These are phyloP conservation scores for Whitmania pigra DNA, from an alignment of 1,140 invertebrate genomes.

Conservation along the genomic window DNA sequence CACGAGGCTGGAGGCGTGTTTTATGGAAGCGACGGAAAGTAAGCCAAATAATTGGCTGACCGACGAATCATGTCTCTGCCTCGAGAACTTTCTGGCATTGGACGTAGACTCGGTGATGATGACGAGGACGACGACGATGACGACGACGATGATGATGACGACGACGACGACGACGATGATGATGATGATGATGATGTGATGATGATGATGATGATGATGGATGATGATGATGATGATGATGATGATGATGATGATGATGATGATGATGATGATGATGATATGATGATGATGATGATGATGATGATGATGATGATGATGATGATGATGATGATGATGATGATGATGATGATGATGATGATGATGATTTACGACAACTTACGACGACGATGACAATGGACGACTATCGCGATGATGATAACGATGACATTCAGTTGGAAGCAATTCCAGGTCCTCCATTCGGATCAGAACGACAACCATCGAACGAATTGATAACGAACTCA, in stretches of 20 bases:
- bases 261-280: constrained; percentile 18
- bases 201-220: constrained; percentile 13
- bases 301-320: constrained; percentile 18
- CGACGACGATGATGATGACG: constrained; percentile 13
- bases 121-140: constrained; percentile 17
- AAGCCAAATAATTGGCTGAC: too few species aligned
- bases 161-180: neutral
- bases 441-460: too few species aligned
- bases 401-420: constrained; percentile 13
- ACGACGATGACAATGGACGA: constrained; percentile 8
- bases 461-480: too few species aligned
- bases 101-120: neutral
- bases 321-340: neutral
- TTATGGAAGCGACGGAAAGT: too few species aligned
- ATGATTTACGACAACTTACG: neutral
- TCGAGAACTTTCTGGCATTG: neutral
- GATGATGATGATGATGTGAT: constrained; percentile 13
- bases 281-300: constrained; percentile 17
- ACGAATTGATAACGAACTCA: too few species aligned
- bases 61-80: too few species aligned
- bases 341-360: constrained; percentile 22
- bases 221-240: constrained; percentile 10
- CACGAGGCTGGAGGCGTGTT: too few species aligned
- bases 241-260: constrained; percentile 21
- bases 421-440: too few species aligned